phyloP scores from a whole-genome alignment of 2,113 vertebrate species.

The Triplophysa dalaica region DNA sequence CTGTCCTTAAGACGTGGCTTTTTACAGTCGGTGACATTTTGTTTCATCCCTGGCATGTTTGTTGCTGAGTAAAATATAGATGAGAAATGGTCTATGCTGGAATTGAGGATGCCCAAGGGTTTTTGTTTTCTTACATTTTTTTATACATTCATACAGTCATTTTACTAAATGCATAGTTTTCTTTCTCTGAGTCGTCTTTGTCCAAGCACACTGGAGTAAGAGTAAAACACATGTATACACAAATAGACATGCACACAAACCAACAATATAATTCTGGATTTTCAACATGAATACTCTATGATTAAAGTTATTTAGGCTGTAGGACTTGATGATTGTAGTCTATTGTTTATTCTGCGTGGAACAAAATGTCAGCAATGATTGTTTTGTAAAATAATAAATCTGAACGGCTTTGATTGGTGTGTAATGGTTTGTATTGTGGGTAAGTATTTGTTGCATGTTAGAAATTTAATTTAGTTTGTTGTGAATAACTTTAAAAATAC shows the following conservation, averaged over 20 bases:
- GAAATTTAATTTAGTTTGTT: too few relatives aligned
- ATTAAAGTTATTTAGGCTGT: too few relatives aligned
- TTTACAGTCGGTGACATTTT: background rate
- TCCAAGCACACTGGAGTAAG: slow-evolving; percentile 14
- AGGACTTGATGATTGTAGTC: too few relatives aligned
- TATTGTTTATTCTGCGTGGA: too few relatives aligned
- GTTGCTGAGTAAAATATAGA: background rate
- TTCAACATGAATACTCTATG: too few relatives aligned
- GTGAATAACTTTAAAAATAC: too few relatives aligned
- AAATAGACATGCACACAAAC: background rate
- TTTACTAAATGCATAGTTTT: slow-evolving; percentile 57
- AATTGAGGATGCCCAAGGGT: background rate
- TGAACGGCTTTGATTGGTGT: too few relatives aligned
- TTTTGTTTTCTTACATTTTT: slow-evolving; percentile 31
- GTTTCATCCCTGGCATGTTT: background rate
- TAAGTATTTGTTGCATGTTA: background rate
- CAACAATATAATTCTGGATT: background rate
- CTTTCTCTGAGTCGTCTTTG: slow-evolving; percentile 3
- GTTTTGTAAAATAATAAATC: too few relatives aligned
- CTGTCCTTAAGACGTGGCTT: background rate
- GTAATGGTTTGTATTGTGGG: background rate
- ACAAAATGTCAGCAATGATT: too few relatives aligned
- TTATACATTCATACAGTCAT: too few relatives aligned
- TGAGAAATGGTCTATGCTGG: background rate
- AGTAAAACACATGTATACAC: background rate